Percentiles rank a stretch among this genome's conserved stretches.
Evolutionary conservation across 2,113 vertebrate genomes (phyloP).

Genomic region (Drymodes brunneopygia): DNA sequence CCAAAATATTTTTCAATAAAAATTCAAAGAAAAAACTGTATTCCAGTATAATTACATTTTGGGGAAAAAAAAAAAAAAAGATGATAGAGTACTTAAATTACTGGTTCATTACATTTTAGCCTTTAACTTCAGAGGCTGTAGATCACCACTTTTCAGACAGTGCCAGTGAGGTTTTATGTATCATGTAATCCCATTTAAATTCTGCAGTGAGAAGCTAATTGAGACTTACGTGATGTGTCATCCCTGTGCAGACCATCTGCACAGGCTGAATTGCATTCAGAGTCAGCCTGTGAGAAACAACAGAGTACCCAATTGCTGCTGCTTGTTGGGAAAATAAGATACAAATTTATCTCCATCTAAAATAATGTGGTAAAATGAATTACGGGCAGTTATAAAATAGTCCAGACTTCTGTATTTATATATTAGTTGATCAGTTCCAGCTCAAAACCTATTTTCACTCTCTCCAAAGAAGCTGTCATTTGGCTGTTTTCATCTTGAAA

Average conservation of each 20-base stretch:
- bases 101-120: not conserved
- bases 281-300: constrained; percentile 8
- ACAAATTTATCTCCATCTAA: not conserved
- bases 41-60: not conserved
- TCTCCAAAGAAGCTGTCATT: not conserved
- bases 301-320: not conserved
- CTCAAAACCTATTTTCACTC: not conserved
- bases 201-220: constrained; percentile 34
- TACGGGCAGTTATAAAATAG: not conserved
- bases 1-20: not conserved
- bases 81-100: not conserved
- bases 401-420: not conserved
- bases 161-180: constrained; percentile 1
- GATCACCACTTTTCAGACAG: constrained; percentile 1
- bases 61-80: not conserved
- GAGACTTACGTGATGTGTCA: constrained; percentile 44
- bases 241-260: constrained; percentile 33
- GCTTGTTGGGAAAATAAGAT: not conserved
- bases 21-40: not conserved
- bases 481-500: not conserved
- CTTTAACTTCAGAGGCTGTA: not conserved
- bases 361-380: constrained; percentile 6
- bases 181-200: constrained; percentile 44
- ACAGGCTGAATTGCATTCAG: not conserved
- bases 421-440: not conserved